These are phyloP conservation scores for Rhegmatorhina hoffmannsi DNA, from an alignment of 2,113 vertebrate genomes.

Conservation along the genomic window DNA sequence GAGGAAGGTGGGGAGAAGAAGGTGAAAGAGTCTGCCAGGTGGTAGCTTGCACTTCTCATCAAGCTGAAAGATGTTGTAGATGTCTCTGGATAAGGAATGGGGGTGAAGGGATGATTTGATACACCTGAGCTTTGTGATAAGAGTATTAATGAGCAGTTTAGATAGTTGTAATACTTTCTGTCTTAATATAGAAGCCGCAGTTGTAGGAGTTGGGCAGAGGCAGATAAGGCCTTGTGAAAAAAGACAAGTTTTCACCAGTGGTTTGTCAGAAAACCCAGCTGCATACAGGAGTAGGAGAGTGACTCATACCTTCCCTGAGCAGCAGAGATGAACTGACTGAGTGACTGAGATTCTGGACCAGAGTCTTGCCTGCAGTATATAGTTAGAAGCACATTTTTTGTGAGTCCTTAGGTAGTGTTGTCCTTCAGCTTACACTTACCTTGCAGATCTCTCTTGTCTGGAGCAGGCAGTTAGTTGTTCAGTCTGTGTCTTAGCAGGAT, in stretches of 20 bases:
- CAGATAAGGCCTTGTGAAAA: not conserved
- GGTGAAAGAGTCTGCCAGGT: not conserved
- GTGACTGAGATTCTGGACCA: not conserved
- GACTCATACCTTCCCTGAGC: not conserved
- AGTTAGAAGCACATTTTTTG: not conserved
- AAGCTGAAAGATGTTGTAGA: not conserved
- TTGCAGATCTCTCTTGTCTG: not conserved
- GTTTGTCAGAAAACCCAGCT: not conserved
- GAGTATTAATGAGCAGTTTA: not conserved
- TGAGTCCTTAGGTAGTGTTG: not conserved
- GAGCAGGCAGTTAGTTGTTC: not conserved
- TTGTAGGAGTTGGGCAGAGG: not conserved
- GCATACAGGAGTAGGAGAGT: not conserved
- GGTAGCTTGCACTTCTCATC: not conserved
- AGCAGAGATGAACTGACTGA: not conserved
- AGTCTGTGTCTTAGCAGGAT: not conserved
- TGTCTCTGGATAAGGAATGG: not conserved
- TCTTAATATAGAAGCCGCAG: not conserved
- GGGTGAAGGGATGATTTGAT: not conserved
- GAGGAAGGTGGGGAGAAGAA: not conserved
- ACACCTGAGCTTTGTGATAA: not conserved
- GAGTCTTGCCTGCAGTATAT: rapidly evolving
- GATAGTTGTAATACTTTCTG: not conserved
- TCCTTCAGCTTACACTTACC: not conserved
- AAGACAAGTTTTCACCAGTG: not conserved